Evolutionary conservation across 1,140 invertebrate genomes (phyloP).

Genomic region (Ceratosolen solmsi): DNA sequence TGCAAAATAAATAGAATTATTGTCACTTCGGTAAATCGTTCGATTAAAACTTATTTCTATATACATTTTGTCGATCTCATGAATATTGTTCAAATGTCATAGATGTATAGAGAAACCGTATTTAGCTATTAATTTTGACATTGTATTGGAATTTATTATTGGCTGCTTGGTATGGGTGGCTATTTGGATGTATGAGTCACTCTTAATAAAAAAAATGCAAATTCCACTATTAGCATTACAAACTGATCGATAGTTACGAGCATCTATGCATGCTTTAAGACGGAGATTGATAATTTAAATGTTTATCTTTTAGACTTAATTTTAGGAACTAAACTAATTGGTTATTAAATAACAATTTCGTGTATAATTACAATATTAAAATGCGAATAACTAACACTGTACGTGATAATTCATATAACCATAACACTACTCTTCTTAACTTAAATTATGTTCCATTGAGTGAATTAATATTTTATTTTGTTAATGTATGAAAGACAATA

Average conservation of each 20-base stretch:
- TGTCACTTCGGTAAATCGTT: too few species aligned
- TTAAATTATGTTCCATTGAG: neutral
- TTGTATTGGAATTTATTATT: too few species aligned
- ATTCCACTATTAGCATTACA: neutral
- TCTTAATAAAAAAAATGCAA: neutral
- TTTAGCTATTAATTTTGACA: neutral
- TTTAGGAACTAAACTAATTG: neutral
- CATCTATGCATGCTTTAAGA: neutral
- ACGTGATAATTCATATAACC: too few species aligned
- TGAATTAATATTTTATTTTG: too few species aligned
- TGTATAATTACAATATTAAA: constrained; percentile 12
- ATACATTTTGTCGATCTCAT: too few species aligned
- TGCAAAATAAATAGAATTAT: too few species aligned
- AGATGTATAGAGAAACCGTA: neutral
- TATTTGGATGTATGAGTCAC: neutral
- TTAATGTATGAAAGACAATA: too few species aligned
- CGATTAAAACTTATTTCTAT: too few species aligned
- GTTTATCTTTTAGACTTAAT: neutral
- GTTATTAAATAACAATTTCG: neutral
- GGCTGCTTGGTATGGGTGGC: too few species aligned
- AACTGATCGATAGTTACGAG: neutral
- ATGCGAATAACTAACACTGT: too few species aligned
- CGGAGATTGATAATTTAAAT: neutral
- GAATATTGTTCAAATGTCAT: neutral
- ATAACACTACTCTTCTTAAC: neutral